Evolutionary conservation across 2,888 invertebrate genomes (phyloP), one percentile per base, ranked within the genome.

Genomic region (Diachrysia chrysitis): DNA sequence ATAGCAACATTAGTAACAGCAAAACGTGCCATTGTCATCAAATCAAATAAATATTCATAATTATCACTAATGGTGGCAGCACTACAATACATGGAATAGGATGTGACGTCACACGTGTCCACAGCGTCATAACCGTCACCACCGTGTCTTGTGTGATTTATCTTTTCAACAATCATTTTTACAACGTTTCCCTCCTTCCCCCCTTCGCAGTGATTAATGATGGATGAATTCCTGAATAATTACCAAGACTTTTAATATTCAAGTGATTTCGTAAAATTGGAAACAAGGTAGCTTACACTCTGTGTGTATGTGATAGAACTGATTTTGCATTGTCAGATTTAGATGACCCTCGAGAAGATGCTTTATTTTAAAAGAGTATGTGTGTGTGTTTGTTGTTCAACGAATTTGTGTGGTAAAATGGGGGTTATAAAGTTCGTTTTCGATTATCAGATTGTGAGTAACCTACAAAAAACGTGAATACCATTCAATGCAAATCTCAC

Each of bases 171-270:
- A 95, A 95, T 95, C 84, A 94, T 95, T 94, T 95, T 95, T 95
- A 94, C 93, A 93, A 86, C 92, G 89, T 92, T 91, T 90, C 92
- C 91, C 91, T 85, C 85, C 87, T 85, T 83, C 89, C 88, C 90
- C 92, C 91, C 93, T 92, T 90, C 92, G 81, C 87, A 89, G 91
- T 95, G 95, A 95, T 95, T 95, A 95, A 95, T 95, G 95, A 95
- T 95, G 94, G 95, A 95, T 95, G 93, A 94, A 95, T 94, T 95
- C 95, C 94, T 95, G 95, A 95, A 95, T 95, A 95, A 95, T 95
- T 95, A 95, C 95, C 93, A 93, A 92, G 95, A 95, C 93, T 95
- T 95, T 95, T 95, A 95, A 95, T 95, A 95, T 95, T 95, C 93
- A 94, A 95, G 95, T 93, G 95, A 93, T 94, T 93, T 88, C 85